These are phyloP conservation scores for Orthonychiurus folsomi DNA, from an alignment of 2,888 invertebrate species.

Conservation along the genomic window DNA sequence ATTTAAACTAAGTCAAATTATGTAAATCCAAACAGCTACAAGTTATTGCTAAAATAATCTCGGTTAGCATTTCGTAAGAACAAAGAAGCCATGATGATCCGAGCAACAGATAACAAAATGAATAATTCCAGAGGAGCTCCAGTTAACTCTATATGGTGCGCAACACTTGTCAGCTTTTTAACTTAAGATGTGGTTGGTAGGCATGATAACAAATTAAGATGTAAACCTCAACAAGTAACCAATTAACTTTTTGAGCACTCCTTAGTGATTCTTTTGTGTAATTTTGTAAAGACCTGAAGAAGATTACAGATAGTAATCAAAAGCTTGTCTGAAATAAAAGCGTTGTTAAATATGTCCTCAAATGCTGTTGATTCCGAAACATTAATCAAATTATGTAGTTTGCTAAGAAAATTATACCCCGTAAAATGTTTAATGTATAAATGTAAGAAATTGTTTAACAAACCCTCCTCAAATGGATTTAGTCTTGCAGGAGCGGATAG, in stretches of 20 bases:
- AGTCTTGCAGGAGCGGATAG: too few relatives aligned
- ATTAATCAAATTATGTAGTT: too few relatives aligned
- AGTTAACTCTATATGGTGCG: neutral
- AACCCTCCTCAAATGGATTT: too few relatives aligned
- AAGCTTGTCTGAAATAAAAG: neutral
- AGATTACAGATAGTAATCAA: neutral
- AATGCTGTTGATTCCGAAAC: too few relatives aligned
- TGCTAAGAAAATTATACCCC: too few relatives aligned
- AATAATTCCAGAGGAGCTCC: neutral
- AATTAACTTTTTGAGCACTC: too few relatives aligned
- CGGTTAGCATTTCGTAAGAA: neutral
- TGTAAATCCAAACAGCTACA: neutral
- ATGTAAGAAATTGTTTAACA: too few relatives aligned
- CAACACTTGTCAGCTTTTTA: neutral
- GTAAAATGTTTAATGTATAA: too few relatives aligned
- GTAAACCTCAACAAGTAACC: neutral
- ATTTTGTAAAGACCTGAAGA: neutral
- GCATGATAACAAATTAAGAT: too few relatives aligned
- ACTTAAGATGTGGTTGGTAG: neutral
- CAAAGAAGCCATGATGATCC: neutral
- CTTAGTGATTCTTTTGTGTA: too few relatives aligned
- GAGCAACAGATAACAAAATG: neutral
- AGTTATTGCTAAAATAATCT: neutral
- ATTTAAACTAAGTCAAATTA: too few relatives aligned
- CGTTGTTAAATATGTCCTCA: neutral